Evolutionary conservation across 2,888 invertebrate species (phyloP).

Genomic region (Microdon myrmicae): DNA sequence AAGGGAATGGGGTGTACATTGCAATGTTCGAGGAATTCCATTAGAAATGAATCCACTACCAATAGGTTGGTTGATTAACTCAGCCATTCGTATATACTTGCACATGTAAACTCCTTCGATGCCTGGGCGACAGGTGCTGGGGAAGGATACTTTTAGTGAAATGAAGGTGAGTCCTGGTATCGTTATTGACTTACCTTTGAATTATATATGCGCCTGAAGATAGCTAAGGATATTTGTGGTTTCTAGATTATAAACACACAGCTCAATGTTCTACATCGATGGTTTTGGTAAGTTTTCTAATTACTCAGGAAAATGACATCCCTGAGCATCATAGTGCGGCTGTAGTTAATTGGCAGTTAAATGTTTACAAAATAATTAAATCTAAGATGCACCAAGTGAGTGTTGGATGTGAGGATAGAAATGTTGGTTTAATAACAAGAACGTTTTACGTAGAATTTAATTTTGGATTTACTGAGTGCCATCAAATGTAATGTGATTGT

Average conservation of each 20-base stretch:
- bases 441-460: too few relatives aligned
- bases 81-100: conserved; percentile 5
- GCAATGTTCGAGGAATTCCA: conserved; percentile 48
- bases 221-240: conserved; percentile 36
- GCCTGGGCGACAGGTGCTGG: conserved; percentile 1
- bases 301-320: too few relatives aligned
- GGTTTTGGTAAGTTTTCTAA: conserved; percentile 33
- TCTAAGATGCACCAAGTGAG: too few relatives aligned
- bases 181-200: conserved; percentile 46
- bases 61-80: conserved; percentile 38
- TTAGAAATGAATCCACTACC: conserved; percentile 48
- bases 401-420: too few relatives aligned
- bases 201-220: conserved; percentile 33
- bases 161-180: conserved; percentile 35
- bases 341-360: conserved; percentile 33
- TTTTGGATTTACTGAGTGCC: too few relatives aligned
- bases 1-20: conserved; percentile 40
- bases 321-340: conserved; percentile 1
- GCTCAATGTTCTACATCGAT: neutral
- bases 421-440: too few relatives aligned
- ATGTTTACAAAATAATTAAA: conserved; percentile 42
- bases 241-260: conserved; percentile 29
- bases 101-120: conserved; percentile 9
- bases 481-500: too few relatives aligned
- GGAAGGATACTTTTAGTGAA: conserved; percentile 15